Percentiles rank a stretch among this genome's conserved stretches.
These are phyloP conservation scores for Beris chalybata DNA, from an alignment of 2,888 invertebrate genomes.

Conservation along the genomic window DNA sequence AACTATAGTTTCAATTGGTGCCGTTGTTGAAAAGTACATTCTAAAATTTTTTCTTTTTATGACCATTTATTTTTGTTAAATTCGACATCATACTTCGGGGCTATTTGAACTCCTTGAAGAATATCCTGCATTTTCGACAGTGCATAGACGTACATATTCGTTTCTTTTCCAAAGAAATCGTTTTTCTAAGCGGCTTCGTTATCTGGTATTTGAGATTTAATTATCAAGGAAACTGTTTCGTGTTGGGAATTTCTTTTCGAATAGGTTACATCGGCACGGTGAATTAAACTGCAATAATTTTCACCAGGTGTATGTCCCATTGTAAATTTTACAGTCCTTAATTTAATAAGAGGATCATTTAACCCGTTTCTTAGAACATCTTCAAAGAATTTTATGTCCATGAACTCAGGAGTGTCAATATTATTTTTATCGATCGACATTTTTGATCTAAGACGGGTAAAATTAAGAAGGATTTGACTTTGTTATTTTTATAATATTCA, in stretches of 20 bases:
- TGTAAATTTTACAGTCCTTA: conserved; percentile 45
- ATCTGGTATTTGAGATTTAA: neutral
- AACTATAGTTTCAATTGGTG: conserved; percentile 4
- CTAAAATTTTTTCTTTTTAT: neutral
- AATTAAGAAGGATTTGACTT: too few species aligned
- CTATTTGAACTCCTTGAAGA: neutral
- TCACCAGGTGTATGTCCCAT: conserved; percentile 29
- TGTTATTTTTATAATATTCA: too few species aligned
- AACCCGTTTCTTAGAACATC: conserved; percentile 48
- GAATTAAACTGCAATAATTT: conserved; percentile 35
- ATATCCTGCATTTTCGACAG: neutral
- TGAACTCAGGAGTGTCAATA: conserved; percentile 44
- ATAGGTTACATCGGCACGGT: conserved; percentile 19
- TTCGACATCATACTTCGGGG: conserved; percentile 8
- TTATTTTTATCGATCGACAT: conserved; percentile 15
- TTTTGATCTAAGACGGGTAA: neutral
- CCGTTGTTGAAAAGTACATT: neutral
- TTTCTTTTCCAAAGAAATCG: neutral
- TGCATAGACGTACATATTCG: neutral
- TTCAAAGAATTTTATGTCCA: conserved; percentile 46
- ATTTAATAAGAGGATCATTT: conserved; percentile 42
- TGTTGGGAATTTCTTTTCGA: too few species aligned
- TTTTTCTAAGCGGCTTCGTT: neutral
- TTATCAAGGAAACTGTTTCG: conserved; percentile 2
- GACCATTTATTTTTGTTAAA: neutral